phyloP scores from a whole-genome alignment of 2,888 invertebrate genomes.

The Idaea straminata region DNA sequence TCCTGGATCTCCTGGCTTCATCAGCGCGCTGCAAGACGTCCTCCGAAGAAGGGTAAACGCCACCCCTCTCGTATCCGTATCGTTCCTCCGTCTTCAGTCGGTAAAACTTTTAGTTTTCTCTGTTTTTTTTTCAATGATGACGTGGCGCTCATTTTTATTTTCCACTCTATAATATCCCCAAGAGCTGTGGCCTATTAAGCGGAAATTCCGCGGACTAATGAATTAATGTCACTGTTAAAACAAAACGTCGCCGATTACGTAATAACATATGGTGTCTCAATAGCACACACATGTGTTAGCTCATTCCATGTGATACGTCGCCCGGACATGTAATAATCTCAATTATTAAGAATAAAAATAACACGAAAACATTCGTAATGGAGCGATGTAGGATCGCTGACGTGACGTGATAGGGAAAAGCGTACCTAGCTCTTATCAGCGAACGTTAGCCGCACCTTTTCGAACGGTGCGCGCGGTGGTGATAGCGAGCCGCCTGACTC shows the following conservation, averaged over 20 bases:
- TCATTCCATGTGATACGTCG: conserved; percentile 44
- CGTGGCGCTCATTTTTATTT: conserved; percentile 6
- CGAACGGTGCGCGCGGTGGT: conserved; percentile 72
- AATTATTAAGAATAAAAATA: conserved; percentile 40
- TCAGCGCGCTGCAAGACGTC: neutral
- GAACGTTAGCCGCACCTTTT: conserved; percentile 75
- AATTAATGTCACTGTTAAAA: conserved; percentile 46
- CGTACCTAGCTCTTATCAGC: conserved; percentile 67
- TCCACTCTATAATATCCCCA: conserved; percentile 6
- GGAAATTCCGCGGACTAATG: conserved; percentile 28
- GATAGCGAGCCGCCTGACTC: conserved; percentile 65
- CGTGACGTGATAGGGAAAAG: conserved; percentile 73
- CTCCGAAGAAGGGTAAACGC: neutral
- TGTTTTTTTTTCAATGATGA: neutral
- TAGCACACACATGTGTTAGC: conserved; percentile 68
- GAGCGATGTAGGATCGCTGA: conserved; percentile 59
- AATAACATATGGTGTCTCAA: conserved; percentile 66
- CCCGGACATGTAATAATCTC: conserved; percentile 46
- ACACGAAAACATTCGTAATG: conserved; percentile 50
- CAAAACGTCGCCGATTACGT: conserved; percentile 55
- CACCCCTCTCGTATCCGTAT: neutral
- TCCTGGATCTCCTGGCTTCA: conserved; percentile 9
- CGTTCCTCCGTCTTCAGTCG: neutral
- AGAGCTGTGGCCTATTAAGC: conserved; percentile 13
- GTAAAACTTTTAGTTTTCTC: neutral